Evolutionary conservation across 2,113 vertebrate species (phyloP).

Genomic region (Kryptolebias marmoratus): DNA sequence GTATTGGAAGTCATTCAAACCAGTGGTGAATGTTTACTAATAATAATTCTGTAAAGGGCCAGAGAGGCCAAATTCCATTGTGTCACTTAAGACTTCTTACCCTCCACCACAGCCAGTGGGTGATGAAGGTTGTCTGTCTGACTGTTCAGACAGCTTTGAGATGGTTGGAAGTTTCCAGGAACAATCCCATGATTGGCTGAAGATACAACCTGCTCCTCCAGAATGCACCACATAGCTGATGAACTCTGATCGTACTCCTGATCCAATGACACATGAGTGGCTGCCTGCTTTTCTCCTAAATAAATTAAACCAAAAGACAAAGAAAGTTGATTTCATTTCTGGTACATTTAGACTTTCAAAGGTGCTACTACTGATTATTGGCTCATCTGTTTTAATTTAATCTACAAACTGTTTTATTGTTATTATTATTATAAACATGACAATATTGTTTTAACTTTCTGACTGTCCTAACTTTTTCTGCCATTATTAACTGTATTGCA

Average conservation of each 20-base stretch:
- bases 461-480: no score
- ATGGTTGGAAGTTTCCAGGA: conserved; percentile 87
- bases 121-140: conserved; percentile 92
- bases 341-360: neutral
- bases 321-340: neutral
- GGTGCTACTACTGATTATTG: no score
- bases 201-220: conserved; percentile 92
- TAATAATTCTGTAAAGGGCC: no score
- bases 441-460: no score
- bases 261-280: conserved; percentile 93
- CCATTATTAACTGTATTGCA: no score
- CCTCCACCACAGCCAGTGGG: conserved; percentile 91
- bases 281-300: conserved; percentile 95
- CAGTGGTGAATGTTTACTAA: no score
- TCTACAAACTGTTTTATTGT: no score
- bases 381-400: no score
- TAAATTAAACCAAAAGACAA: neutral
- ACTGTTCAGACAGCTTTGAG: conserved; percentile 91
- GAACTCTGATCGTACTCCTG: conserved; percentile 93
- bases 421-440: no score
- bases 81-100: conserved; percentile 68
- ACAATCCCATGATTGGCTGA: conserved; percentile 85
- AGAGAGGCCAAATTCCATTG: no score
- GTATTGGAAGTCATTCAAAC: no score
- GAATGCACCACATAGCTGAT: conserved; percentile 90